A percentile compares a stretch with the other conserved stretches of the same genome.
Evolutionary conservation across 92 coral and sea anemone species (phyloP).

Genomic region (Micromussa lordhowensis): DNA sequence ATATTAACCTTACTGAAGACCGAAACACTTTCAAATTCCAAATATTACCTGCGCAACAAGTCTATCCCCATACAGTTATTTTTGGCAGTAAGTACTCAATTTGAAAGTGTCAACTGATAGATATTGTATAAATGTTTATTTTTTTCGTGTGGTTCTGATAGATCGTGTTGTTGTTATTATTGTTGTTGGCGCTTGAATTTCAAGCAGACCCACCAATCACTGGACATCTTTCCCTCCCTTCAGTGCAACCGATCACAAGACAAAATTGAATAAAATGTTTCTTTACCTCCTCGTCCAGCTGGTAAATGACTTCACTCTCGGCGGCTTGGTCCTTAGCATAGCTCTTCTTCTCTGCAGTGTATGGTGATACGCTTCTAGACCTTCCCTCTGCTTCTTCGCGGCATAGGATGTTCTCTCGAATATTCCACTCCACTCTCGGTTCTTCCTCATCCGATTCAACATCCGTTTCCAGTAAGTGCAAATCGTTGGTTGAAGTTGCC

Average conservation of each 20-base stretch:
- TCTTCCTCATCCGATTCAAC: slow-evolving; percentile 32
- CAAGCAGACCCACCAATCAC: no score
- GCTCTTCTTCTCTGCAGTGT: slow-evolving; percentile 11
- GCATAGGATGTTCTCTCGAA: slow-evolving; percentile 62
- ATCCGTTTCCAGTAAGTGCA: slow-evolving; percentile 40
- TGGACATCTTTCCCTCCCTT: no score
- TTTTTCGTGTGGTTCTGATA: no score
- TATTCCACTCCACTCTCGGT: slow-evolving; percentile 62
- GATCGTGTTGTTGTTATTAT: no score
- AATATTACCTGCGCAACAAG: no score
- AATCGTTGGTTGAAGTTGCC: slow-evolving; percentile 74
- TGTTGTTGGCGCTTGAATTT: no score
- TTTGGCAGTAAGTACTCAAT: no score
- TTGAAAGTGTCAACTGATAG: no score
- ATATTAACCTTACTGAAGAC: no score
- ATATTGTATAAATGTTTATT: no score
- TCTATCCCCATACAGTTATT: no score
- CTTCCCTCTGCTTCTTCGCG: slow-evolving; percentile 76
- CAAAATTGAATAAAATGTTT: neutral
- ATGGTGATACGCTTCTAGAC: slow-evolving; percentile 67
- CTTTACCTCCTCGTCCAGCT: slow-evolving; percentile 66
- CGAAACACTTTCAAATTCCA: no score
- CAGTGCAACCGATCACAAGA: neutral
- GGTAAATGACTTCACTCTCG: slow-evolving; percentile 18
- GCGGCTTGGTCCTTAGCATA: neutral